Evolutionary conservation across 1,140 invertebrate species (phyloP), one percentile per base, ranked within the genome.

Genomic region (Pseudomyrmex dendroicus): DNA sequence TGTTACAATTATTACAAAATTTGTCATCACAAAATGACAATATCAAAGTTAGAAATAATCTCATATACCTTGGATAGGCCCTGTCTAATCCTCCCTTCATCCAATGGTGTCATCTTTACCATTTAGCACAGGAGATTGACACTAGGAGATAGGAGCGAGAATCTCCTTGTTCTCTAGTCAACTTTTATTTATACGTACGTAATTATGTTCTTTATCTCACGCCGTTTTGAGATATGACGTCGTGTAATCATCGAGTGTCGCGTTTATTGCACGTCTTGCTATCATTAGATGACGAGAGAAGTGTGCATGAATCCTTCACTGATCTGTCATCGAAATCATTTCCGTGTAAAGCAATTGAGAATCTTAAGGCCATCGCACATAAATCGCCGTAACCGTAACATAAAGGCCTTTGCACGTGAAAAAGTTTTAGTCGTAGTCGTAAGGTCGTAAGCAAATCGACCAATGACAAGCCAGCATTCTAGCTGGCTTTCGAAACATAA

Each of bases 51-150:
- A 59, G 10, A 22, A 52, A 68, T 50, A 7, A 86, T 52, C 22
- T 68, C 70, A 72, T 84, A 88, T 92, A 93, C 94, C 91, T 95
- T 96, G 1, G 92, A 68, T 80, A 96, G 89, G 90, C 93, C 95
- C 83, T 95, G 94, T 85, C 95, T 95, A 62, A 96, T 89, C 84
- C 94, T 95, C 35, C 84, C 90, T 86, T 95, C 95, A 68, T 95
- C 95, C 25, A 76, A 44, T 10, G 89, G 83, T 87, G 89, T 89
- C 92, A 92, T 93, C 73, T 90, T 93, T 57, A 93, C 90, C 88
- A 92, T 91, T 85, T 91, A 91, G 86, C 73, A 67, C 87, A 48
- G 10, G 5, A 35, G 35, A 35, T 35, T 35, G 35, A 35, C 35
- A 35, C 25, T 67, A 46, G 54, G 15, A 70, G 15, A 59, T 15